A percentile compares a stretch with the other conserved stretches of the same genome.
Conservation (phyloP, 2,113 vertebrate genomes). For the Gavialis gangeticus region DNA sequence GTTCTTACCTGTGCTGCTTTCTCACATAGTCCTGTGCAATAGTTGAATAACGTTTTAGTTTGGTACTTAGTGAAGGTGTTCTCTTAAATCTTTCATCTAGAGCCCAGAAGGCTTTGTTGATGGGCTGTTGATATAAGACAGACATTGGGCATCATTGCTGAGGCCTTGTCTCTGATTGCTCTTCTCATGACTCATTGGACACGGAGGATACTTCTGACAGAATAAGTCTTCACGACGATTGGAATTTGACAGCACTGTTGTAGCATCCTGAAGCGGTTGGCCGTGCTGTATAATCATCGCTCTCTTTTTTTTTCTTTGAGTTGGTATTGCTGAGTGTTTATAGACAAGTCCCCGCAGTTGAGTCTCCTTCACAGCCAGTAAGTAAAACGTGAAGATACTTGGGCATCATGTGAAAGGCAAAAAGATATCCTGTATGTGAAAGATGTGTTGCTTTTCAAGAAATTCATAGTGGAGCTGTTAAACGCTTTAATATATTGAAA, state of each 20-base stretch:
- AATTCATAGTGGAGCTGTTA: conserved; percentile 49
- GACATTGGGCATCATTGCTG: neutral
- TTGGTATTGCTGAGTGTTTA: neutral
- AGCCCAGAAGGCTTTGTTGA: conserved; percentile 10
- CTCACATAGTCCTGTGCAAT: neutral
- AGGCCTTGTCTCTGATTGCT: fast-evolving
- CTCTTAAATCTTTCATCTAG: neutral
- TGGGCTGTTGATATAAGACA: neutral
- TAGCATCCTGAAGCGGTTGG: neutral
- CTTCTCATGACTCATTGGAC: fast-evolving
- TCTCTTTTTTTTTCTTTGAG: neutral
- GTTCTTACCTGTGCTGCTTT: neutral
- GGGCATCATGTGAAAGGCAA: neutral
- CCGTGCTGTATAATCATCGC: fast-evolving
- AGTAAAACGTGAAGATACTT: neutral
- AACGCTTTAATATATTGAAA: neutral
- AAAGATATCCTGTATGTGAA: neutral
- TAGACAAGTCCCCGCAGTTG: neutral
- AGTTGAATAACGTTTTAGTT: neutral
- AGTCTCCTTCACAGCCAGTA: neutral
- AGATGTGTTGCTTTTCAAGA: conserved; percentile 42
- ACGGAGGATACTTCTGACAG: neutral
- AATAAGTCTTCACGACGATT: fast-evolving
- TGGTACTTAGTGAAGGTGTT: neutral
- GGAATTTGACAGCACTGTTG: fast-evolving